Base-by-base conservation (phyloP, 2,888 invertebrate species). In the Ptilodon capucinus region DNA sequence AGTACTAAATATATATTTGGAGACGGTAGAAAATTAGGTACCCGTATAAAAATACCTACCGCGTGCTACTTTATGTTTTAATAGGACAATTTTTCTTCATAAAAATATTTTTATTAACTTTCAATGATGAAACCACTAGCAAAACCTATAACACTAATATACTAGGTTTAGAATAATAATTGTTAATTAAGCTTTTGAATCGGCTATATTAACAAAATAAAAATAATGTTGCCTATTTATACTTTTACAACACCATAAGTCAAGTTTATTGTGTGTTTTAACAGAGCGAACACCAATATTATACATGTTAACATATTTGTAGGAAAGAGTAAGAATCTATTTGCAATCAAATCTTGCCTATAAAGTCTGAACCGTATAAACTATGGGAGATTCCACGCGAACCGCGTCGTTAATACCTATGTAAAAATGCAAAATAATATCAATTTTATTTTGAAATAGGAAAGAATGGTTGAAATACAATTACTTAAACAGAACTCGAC, bases 401-500 rank as follows among this genome's bases (percentile, higher is more conserved):
- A 47, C 45, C 48, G 38, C 40, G 36, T 54, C 51, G 51, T 57
- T 61, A 60, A 64, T 57, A n/a, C n/a, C n/a, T n/a, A 60, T 58
- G 51, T 50, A 35, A 43, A 30, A 68, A 56, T 61, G 63, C 54
- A 64, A 70, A 74, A 68, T 71, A 68, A 72, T 59, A 72, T 63
- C 49, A 65, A 65, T 79, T 78, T 70, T 69, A 74, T 62, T 72
- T 78, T 74, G 67, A 69, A 79, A 74, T 70, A 71, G 72, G 69
- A 79, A 81, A 79, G 74, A 83, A 82, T 81, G 79, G 80, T 80
- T 84, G 79, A 77, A 85, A 88, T 77, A 85, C 85, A 90, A 88
- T 89, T 88, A 89, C 87, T 88, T 84, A 81, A 85, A 81, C 82
- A 78, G 81, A 82, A 76, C 81, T 77, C 82, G 81, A 86, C 83